phyloP scores from a whole-genome alignment of 2,888 invertebrate genomes.

The Liposcelis brunnea region DNA sequence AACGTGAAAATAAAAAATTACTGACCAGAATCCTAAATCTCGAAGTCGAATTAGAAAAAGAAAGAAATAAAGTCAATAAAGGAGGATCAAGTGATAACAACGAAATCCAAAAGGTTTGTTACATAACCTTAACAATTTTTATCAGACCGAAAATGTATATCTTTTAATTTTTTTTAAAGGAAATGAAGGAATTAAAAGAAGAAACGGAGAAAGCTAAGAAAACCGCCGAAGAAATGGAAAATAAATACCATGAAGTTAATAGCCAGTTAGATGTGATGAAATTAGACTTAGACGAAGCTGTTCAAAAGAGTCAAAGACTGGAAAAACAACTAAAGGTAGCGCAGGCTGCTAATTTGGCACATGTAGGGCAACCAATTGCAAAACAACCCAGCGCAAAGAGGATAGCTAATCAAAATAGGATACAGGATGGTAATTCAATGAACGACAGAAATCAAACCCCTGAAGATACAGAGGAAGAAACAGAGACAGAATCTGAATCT shows the following conservation, averaged over 20 bases:
- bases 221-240: slow-evolving; percentile 62
- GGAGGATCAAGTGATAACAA: slow-evolving; percentile 15
- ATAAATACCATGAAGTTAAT: slow-evolving; percentile 55
- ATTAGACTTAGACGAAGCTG: slow-evolving; percentile 62
- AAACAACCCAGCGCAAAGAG: slow-evolving; percentile 7
- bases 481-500: slow-evolving; percentile 38
- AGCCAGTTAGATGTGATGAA: slow-evolving; percentile 59
- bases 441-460: slow-evolving; percentile 10
- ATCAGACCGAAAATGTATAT: too few species aligned
- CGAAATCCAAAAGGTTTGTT: slow-evolving; percentile 10
- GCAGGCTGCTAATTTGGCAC: slow-evolving; percentile 21
- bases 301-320: slow-evolving; percentile 54
- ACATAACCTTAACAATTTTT: too few species aligned
- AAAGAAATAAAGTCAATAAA: slow-evolving; percentile 26
- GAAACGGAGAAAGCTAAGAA: slow-evolving; percentile 62
- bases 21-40: slow-evolving; percentile 60
- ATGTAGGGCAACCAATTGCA: slow-evolving; percentile 6
- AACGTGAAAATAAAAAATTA: slow-evolving; percentile 70
- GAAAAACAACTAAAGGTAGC: slow-evolving; percentile 60
- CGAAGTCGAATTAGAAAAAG: slow-evolving; percentile 64
- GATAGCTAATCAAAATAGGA: slow-evolving; percentile 2
- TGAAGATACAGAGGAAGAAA: slow-evolving; percentile 32
- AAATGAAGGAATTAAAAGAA: slow-evolving; percentile 35
- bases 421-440: neutral
- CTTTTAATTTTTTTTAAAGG: slow-evolving; percentile 4